Evolutionary conservation across 1,140 invertebrate genomes (phyloP).

Genomic region (Frieseomelitta varia): DNA sequence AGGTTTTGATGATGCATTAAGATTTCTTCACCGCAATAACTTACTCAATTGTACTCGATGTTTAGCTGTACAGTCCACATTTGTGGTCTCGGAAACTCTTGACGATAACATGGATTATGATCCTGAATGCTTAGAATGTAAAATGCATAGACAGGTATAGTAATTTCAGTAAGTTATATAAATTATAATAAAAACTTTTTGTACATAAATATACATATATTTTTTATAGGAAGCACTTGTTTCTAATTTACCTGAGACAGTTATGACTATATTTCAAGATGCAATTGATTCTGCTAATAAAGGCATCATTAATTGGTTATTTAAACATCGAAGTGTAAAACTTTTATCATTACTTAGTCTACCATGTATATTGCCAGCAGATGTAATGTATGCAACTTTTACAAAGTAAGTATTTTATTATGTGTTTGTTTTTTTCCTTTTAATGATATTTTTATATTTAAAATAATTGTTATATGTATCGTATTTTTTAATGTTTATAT

Average conservation of each 20-base stretch:
- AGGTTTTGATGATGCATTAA: slow-evolving; percentile 97
- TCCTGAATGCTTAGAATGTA: slow-evolving; percentile 92
- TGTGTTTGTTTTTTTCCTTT: neutral
- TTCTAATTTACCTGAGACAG: slow-evolving; percentile 92
- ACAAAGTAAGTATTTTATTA: slow-evolving; percentile 87
- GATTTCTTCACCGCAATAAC: slow-evolving; percentile 96
- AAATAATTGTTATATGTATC: too few species aligned
- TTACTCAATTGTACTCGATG: slow-evolving; percentile 93
- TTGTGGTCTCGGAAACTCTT: slow-evolving; percentile 87
- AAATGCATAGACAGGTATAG: slow-evolving; percentile 89
- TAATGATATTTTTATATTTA: neutral
- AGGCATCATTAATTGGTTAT: slow-evolving; percentile 94
- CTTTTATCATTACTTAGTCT: slow-evolving; percentile 90
- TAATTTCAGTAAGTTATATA: slow-evolving; percentile 23
- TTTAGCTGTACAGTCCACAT: slow-evolving; percentile 91
- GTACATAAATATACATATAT: neutral
- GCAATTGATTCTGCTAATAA: slow-evolving; percentile 95
- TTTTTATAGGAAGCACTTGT: slow-evolving; percentile 90
- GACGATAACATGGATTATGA: slow-evolving; percentile 89
- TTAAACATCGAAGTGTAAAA: slow-evolving; percentile 91
- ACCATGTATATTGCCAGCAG: slow-evolving; percentile 92
- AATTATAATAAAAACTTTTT: slow-evolving; percentile 11
- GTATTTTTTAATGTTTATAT: neutral
- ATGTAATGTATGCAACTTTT: slow-evolving; percentile 91
- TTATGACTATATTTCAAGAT: slow-evolving; percentile 93